Conservation (phyloP, 2,113 vertebrate genomes). For the Lampris megalopsis region DNA sequence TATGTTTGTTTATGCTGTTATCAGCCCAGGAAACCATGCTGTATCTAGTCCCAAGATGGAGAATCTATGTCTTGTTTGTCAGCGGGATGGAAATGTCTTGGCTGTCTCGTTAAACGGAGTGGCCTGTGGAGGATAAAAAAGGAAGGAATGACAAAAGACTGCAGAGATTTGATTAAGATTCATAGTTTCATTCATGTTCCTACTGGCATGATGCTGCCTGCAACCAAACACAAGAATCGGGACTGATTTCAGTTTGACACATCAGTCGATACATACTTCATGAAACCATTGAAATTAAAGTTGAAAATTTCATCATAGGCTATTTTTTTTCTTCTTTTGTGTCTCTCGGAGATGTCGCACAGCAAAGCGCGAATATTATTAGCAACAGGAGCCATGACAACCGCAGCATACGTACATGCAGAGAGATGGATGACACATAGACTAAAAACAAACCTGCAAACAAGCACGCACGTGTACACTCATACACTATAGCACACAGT, state of each 20-base stretch:
- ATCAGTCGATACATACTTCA: conserved; percentile 22
- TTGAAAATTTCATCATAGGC: conserved; percentile 23
- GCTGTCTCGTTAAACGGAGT: conserved; percentile 50
- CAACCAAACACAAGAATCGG: not conserved
- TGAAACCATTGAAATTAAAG: conserved; percentile 15
- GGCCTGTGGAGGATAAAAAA: conserved; percentile 38
- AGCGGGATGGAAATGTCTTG: conserved; percentile 44
- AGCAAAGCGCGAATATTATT: conserved; percentile 29
- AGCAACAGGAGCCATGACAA: conserved; percentile 20
- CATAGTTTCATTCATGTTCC: conserved; percentile 10
- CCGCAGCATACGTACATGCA: not conserved
- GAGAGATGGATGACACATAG: not conserved
- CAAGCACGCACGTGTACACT: not conserved
- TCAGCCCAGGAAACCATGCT: conserved; percentile 32
- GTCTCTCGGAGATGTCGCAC: conserved; percentile 15
- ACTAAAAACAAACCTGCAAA: conserved; percentile 14
- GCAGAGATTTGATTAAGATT: conserved; percentile 26
- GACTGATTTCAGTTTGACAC: conserved; percentile 39
- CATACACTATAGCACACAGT: conserved; percentile 1
- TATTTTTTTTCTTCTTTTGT: not conserved
- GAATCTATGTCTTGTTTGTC: conserved; percentile 59
- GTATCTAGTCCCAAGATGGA: conserved; percentile 42
- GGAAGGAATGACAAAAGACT: conserved; percentile 18
- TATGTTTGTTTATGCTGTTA: conserved; percentile 48
- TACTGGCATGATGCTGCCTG: not conserved